Conservation (phyloP, 2,888 invertebrate species). For the Hydropsyche betteni region DNA sequence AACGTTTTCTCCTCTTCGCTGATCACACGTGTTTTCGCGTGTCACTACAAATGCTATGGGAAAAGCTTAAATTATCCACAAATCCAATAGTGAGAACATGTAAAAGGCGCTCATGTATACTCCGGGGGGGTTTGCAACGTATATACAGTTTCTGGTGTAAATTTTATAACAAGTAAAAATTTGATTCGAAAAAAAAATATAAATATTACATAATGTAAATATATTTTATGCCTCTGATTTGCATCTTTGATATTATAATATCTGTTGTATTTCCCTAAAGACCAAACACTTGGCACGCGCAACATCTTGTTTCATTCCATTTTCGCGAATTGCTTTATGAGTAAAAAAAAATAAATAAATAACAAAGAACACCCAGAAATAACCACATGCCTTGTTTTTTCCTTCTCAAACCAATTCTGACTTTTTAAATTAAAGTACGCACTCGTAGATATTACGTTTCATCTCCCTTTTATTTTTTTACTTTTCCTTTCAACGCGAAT, state of each 20-base stretch:
- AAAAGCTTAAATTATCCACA: slow-evolving; percentile 40
- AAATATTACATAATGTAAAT: too few species aligned
- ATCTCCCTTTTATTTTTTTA: background rate
- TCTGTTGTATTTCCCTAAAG: too few species aligned
- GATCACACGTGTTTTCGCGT: slow-evolving; percentile 21
- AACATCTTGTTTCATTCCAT: too few species aligned
- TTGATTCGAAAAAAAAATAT: too few species aligned
- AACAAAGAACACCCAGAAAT: background rate
- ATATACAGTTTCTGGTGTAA: background rate
- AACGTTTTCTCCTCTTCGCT: background rate
- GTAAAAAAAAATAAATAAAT: background rate
- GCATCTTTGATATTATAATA: background rate
- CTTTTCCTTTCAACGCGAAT: slow-evolving; percentile 12
- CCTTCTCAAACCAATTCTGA: background rate
- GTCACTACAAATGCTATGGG: slow-evolving; percentile 18
- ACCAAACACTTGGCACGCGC: too few species aligned
- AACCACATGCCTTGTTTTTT: background rate
- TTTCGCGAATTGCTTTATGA: background rate
- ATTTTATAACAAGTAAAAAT: background rate
- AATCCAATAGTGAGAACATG: slow-evolving; percentile 35
- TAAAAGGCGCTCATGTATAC: slow-evolving; percentile 6
- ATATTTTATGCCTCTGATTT: background rate
- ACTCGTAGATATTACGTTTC: slow-evolving; percentile 3
- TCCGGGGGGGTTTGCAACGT: background rate
- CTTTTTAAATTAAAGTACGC: slow-evolving; percentile 15